phyloP scores from a whole-genome alignment of 2,888 invertebrate genomes.

The Eilema sororculum region DNA sequence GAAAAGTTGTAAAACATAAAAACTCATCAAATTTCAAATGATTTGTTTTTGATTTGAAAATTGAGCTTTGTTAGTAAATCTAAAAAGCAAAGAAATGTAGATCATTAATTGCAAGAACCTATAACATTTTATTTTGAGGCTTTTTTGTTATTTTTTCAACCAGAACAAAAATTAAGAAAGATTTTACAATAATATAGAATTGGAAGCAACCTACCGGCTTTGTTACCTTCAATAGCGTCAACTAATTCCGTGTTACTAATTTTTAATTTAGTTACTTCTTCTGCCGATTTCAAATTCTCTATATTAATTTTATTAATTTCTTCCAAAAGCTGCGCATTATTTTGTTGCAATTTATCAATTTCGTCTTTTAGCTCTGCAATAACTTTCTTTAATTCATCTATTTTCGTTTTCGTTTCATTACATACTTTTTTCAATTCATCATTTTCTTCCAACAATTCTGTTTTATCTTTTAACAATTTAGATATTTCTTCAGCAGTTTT shows the following conservation, averaged over 20 bases:
- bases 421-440: slow-evolving; percentile 6
- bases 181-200: neutral
- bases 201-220: slow-evolving; percentile 55
- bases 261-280: slow-evolving; percentile 9
- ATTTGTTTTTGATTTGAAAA: too few species aligned
- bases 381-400: neutral
- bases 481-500: slow-evolving; percentile 33
- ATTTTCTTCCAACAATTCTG: slow-evolving; percentile 11
- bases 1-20: too few species aligned
- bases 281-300: slow-evolving; percentile 5
- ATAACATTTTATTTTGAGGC: neutral
- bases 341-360: neutral
- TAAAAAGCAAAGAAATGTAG: too few species aligned
- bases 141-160: neutral
- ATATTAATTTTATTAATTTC: slow-evolving; percentile 9
- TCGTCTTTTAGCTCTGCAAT: slow-evolving; percentile 9
- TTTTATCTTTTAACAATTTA: slow-evolving; percentile 14
- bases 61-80: too few species aligned
- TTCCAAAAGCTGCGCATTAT: slow-evolving; percentile 3
- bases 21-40: too few species aligned
- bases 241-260: slow-evolving; percentile 1
- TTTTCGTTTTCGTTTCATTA: slow-evolving; percentile 1
- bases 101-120: neutral
- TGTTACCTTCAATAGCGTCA: slow-evolving; percentile 38
- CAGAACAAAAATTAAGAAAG: neutral